A percentile compares a stretch with the other conserved stretches of the same genome.
Evolutionary conservation across 2,888 invertebrate species (phyloP).

Genomic region (Brachypterus glaber): DNA sequence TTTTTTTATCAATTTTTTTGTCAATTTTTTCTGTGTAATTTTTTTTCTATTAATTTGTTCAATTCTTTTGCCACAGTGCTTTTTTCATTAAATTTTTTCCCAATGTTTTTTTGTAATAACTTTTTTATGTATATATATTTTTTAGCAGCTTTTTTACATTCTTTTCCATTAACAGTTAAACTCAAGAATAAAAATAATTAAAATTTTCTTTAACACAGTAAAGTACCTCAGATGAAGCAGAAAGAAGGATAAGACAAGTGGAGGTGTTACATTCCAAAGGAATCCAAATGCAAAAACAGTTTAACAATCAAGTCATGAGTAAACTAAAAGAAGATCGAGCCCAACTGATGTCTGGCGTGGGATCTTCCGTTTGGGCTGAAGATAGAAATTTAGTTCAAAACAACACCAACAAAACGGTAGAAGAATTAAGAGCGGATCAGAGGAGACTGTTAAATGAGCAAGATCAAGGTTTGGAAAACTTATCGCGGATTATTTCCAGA

Average conservation of each 20-base stretch:
- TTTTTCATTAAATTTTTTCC: no score
- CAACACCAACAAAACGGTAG: conserved; percentile 22
- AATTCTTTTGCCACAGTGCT: no score
- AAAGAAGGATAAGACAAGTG: conserved; percentile 50
- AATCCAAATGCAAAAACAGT: conserved; percentile 47
- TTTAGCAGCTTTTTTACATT: no score
- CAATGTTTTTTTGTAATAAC: no score
- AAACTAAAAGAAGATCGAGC: conserved; percentile 32
- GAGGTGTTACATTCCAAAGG: conserved; percentile 52
- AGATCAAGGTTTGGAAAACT: conserved; percentile 63
- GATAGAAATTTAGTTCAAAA: conserved; percentile 31
- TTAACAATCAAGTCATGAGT: conserved; percentile 37
- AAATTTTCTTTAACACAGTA: conserved; percentile 14
- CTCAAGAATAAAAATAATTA: conserved; percentile 1
- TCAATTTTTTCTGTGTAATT: no score
- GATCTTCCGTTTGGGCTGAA: conserved; percentile 40
- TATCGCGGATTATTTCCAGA: conserved; percentile 62
- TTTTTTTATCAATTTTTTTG: no score
- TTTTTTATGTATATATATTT: no score
- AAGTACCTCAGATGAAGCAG: conserved; percentile 54
- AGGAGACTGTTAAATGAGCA: conserved; percentile 57
- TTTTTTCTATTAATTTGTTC: no score
- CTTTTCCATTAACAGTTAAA: no score
- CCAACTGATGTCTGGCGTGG: conserved; percentile 33
- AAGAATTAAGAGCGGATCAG: conserved; percentile 49